phyloP scores from a whole-genome alignment of 2,797 vertebrate genomes.

The Darevskia mixta region DNA sequence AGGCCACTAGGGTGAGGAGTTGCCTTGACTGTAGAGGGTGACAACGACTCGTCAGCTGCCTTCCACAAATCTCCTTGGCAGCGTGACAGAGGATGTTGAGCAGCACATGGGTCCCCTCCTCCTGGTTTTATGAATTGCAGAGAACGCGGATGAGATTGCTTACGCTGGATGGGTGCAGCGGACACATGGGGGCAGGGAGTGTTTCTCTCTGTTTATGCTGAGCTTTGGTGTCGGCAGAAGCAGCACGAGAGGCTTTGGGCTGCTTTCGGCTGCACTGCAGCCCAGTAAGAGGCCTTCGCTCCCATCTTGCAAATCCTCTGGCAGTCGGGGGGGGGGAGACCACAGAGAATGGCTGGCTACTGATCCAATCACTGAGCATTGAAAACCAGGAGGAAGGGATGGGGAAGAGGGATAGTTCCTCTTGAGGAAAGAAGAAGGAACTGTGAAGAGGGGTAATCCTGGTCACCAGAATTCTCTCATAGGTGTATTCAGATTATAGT shows the following conservation, averaged over 20 bases:
- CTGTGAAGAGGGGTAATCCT: neutral
- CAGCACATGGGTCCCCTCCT: no score
- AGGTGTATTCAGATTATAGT: neutral
- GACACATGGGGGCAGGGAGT: neutral
- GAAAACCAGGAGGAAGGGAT: neutral
- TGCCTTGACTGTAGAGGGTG: neutral
- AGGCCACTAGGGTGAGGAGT: neutral
- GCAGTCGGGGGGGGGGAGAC: neutral
- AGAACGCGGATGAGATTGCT: neutral
- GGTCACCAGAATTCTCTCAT: no score
- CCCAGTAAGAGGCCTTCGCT: neutral
- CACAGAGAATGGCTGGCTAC: neutral
- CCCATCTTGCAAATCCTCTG: neutral
- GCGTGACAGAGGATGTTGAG: no score
- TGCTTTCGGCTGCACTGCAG: no score
- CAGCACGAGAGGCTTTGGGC: neutral
- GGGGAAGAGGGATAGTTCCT: neutral
- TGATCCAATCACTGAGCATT: neutral
- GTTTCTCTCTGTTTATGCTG: neutral
- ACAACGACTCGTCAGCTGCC: neutral
- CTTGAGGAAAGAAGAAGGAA: neutral
- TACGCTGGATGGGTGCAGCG: neutral
- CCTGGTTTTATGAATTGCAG: neutral
- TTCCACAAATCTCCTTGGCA: neutral
- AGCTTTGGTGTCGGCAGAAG: neutral